Evolutionary conservation across 2,113 vertebrate genomes (phyloP).

Genomic region (Jaculus jaculus): DNA sequence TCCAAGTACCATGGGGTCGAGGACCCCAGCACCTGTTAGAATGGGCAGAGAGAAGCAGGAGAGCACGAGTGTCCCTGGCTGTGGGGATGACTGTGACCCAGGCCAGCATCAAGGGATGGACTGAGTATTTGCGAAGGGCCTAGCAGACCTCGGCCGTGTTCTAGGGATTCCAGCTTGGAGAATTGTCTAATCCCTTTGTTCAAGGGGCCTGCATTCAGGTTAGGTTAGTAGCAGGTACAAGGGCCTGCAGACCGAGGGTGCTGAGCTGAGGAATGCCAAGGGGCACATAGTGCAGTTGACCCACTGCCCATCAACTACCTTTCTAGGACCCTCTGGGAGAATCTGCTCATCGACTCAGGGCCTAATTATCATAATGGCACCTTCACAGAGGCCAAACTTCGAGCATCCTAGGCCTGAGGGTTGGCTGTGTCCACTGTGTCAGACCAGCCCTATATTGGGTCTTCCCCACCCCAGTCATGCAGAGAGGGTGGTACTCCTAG

Average conservation of each 20-base stretch:
- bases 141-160: not conserved
- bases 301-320: not conserved
- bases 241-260: not conserved
- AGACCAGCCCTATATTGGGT: not conserved
- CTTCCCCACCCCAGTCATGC: not conserved
- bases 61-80: not conserved
- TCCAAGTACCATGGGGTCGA: constrained; percentile 2
- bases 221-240: constrained; percentile 24
- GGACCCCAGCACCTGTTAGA: not conserved
- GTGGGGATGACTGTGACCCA: not conserved
- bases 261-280: not conserved
- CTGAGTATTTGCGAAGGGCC: not conserved
- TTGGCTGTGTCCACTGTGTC: not conserved
- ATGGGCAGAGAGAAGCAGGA: not conserved
- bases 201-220: not conserved
- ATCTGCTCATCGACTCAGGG: not conserved
- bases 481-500: not conserved
- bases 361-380: not conserved
- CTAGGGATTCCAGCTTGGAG: constrained; percentile 7
- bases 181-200: constrained; percentile 12
- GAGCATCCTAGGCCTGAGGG: not conserved
- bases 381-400: not conserved
- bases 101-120: not conserved
- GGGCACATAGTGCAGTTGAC: not conserved
- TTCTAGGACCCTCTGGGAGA: not conserved